Evolutionary conservation across 2,113 vertebrate species (phyloP), one percentile per base, ranked within the genome.

Genomic region (Ranitomeya imitator): DNA sequence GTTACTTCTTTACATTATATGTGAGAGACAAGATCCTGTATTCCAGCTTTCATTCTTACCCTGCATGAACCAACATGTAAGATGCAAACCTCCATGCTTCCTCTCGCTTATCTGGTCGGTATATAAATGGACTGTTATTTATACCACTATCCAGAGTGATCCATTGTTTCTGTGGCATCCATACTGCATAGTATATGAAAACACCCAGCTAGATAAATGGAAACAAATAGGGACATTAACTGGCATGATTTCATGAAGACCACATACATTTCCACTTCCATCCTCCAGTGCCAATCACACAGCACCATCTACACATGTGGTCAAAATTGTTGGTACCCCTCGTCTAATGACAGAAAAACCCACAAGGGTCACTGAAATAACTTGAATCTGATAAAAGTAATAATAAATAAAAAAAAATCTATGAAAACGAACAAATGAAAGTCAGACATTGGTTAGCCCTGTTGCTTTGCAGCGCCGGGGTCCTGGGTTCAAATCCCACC

Each of bases 41-140:
- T 61, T 81, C 7, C 13, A 82, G 19, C 31, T 14, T 63, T 57
- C 45, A 57, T 26, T 18, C 95, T 96, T 93, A 98, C 97, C 97
- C 97, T 0, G 97, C 97, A n/a, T 98, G 97, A 55, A 98, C 95
- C 85, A 98, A 94, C 97, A 98, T 98, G 92, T 98, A 98, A 37
- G 97, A 97, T 82, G 97, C 0, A 67, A 98, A 98, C 76, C 97
- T 94, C 97, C 97, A 98, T 7, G 96, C 96, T 90, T 98, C 93
- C 77, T 96, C 61, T 1, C 97, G 90, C 23, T 79, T 77, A 16
- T 95, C 92, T 0, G 97, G 93, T 12, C 91, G 91, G 91, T 98
- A 98, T 10, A 92, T 95, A 0, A 98, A 94, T 8, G 96, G 96
- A 89, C 97, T 97, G 0, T 92, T 91, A 95, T 95, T 95, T 91